Conservation (phyloP, 2,113 vertebrate species). For the Butastur rufipennis region DNA sequence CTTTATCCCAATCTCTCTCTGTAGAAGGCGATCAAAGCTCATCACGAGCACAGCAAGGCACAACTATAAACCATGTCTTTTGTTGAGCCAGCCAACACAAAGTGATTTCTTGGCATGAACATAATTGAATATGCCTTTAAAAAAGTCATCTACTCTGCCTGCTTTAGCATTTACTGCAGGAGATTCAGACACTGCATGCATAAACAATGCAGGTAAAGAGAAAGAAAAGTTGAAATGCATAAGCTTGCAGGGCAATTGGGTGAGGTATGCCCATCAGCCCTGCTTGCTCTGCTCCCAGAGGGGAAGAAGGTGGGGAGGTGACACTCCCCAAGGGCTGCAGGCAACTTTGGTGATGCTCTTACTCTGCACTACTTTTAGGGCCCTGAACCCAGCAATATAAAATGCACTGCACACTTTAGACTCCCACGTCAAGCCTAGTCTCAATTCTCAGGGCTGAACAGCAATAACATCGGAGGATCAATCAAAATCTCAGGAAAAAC, state of each 20-base stretch:
- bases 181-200: background rate
- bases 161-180: background rate
- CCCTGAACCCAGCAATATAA: background rate
- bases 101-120: slow-evolving; percentile 22
- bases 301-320: background rate
- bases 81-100: slow-evolving; percentile 10
- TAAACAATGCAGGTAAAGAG: background rate
- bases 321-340: background rate
- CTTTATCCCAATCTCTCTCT: background rate
- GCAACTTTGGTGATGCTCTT: background rate
- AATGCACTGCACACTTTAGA: background rate
- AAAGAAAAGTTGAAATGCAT: background rate
- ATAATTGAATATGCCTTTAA: background rate
- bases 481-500: accelerated
- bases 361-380: background rate
- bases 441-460: background rate
- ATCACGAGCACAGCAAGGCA: background rate
- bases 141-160: background rate
- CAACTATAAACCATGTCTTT: background rate
- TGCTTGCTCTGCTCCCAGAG: background rate
- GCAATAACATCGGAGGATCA: accelerated
- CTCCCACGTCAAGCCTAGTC: background rate
- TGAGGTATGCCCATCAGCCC: background rate
- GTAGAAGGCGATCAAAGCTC: slow-evolving; percentile 26
- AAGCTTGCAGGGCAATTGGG: background rate